Evolutionary conservation across 2,113 vertebrate species (phyloP).

Genomic region (Ammodytes marinus): DNA sequence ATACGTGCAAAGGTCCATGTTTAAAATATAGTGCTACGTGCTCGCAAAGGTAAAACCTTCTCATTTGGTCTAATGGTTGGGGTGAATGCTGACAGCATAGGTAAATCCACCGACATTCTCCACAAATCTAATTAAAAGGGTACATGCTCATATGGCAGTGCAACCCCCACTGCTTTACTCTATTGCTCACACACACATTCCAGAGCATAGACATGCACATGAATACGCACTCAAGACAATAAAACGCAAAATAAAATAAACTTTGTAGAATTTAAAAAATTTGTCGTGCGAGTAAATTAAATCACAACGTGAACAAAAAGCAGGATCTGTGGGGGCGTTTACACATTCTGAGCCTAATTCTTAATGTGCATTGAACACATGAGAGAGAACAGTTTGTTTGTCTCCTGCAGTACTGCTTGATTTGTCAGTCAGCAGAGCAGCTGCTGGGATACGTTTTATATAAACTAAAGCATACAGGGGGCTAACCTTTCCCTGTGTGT

Average conservation of each 20-base stretch:
- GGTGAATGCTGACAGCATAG: constrained; percentile 78
- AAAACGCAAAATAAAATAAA: constrained; percentile 15
- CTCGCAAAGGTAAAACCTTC: constrained; percentile 57
- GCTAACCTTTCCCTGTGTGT: constrained; percentile 67
- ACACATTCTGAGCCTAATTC: constrained; percentile 27
- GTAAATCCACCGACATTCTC: constrained; percentile 85
- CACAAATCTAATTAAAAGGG: constrained; percentile 86
- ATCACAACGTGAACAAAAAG: constrained; percentile 8
- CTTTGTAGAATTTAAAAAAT: not conserved
- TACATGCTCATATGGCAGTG: constrained; percentile 71
- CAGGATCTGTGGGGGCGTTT: not conserved
- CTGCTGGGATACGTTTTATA: constrained; percentile 81
- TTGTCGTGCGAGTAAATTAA: constrained; percentile 30
- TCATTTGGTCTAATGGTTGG: constrained; percentile 71
- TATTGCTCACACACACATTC: constrained; percentile 51
- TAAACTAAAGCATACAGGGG: constrained; percentile 73
- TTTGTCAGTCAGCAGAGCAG: constrained; percentile 79
- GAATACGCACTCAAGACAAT: constrained; percentile 21
- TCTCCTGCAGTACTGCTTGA: constrained; percentile 65
- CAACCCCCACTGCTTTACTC: constrained; percentile 64
- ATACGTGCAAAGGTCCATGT: not conserved
- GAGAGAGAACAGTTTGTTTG: constrained; percentile 46
- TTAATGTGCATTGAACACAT: constrained; percentile 44
- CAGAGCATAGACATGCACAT: constrained; percentile 32
- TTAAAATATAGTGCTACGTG: constrained; percentile 46